phyloP scores from a whole-genome alignment of 2,797 vertebrate genomes.

The Sphenopsis melanotis region DNA sequence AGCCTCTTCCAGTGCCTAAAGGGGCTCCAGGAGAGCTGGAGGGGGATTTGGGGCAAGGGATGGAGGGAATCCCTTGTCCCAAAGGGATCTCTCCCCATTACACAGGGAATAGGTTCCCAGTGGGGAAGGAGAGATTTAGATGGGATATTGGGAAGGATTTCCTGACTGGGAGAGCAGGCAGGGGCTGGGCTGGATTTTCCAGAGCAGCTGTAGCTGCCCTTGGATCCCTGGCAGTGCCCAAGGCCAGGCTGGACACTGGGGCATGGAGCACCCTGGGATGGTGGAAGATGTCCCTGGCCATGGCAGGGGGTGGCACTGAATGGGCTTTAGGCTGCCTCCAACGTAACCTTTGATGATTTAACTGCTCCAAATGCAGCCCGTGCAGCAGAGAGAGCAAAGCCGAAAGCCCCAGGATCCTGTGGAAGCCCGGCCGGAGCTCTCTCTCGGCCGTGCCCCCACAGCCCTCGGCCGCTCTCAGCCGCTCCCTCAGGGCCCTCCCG shows the following conservation, averaged over 20 bases:
- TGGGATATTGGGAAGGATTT: neutral
- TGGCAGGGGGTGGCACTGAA: neutral
- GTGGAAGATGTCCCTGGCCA: neutral
- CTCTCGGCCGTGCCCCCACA: too few species aligned
- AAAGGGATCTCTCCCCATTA: neutral
- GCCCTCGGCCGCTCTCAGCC: neutral
- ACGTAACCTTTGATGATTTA: accelerated
- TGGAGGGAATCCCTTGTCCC: neutral
- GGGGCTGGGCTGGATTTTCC: neutral
- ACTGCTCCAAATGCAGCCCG: neutral
- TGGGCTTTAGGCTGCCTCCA: neutral
- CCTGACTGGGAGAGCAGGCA: accelerated
- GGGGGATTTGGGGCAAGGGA: neutral
- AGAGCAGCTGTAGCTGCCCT: neutral
- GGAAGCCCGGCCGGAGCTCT: too few species aligned
- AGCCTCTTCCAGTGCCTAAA: neutral
- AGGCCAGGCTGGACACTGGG: accelerated
- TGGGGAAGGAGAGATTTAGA: neutral
- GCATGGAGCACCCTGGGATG: accelerated
- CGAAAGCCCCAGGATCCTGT: accelerated
- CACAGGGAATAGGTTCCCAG: neutral
- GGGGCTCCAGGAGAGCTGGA: neutral
- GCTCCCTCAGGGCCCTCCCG: neutral
- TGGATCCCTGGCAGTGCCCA: neutral
- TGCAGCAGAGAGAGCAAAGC: too few species aligned